phyloP scores from a whole-genome alignment of 2,113 vertebrate species.

The Salvator merianae region DNA sequence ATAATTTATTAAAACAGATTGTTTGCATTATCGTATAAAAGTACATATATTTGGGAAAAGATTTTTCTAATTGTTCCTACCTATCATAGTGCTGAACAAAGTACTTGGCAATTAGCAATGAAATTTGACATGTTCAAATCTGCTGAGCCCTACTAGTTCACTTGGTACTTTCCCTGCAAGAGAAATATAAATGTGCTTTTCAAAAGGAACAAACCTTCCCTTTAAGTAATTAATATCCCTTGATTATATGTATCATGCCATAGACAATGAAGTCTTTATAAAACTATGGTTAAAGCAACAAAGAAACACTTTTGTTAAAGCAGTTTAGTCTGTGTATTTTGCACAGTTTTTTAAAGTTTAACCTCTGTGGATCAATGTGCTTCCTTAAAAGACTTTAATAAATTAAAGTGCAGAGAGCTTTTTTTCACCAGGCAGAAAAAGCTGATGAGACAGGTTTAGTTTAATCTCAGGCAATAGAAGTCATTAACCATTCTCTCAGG shows the following conservation, averaged over 20 bases:
- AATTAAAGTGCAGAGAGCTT: constrained; percentile 99
- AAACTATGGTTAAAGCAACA: constrained; percentile 88
- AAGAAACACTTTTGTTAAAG: constrained; percentile 88
- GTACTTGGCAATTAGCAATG: constrained; percentile 35
- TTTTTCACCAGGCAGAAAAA: constrained; percentile 97
- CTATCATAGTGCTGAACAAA: constrained; percentile 41
- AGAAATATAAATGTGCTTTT: constrained; percentile 75
- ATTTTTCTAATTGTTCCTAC: constrained; percentile 38
- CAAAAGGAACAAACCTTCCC: constrained; percentile 85
- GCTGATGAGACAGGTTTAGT: constrained; percentile 99
- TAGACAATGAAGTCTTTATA: constrained; percentile 93
- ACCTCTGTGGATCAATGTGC: constrained; percentile 99
- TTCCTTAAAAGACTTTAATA: constrained; percentile 99
- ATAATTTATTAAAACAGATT: constrained; percentile 50
- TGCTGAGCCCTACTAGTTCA: constrained; percentile 41
- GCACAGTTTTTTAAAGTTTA: constrained; percentile 98
- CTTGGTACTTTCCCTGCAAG: constrained; percentile 44
- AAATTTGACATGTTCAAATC: constrained; percentile 54
- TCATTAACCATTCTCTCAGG: constrained; percentile 99
- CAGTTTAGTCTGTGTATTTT: constrained; percentile 91
- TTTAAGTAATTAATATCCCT: constrained; percentile 96
- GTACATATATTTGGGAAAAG: constrained; percentile 40
- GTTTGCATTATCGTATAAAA: constrained; percentile 30
- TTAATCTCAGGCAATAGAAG: constrained; percentile 99
- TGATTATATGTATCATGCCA: constrained; percentile 93